Base-by-base conservation (phyloP, 2,113 vertebrate genomes). In the Microtus oregoni region DNA sequence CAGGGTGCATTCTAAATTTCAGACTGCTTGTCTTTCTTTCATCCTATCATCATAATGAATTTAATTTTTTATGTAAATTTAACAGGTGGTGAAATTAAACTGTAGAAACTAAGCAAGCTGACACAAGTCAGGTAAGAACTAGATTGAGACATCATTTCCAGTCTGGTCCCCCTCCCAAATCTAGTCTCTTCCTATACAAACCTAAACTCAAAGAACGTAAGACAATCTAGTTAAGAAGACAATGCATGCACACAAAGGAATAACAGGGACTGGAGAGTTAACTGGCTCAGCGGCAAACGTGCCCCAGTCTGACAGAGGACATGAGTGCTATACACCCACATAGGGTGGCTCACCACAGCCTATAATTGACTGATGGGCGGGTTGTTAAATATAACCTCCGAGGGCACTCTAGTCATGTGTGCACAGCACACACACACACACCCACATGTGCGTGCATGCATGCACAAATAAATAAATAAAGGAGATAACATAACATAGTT, bases 181-280 rank as follows among this genome's bases (percentile, higher is more conserved):
- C 17, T 26, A 78, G 13, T 13, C 0, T 5, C 7, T 32, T 77
- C 28, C 3, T 13, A 41, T 22, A 41, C 1, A n/a, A 63, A 76
- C 30, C 24, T 20, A 8, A 30, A 44, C 17, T 8, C 58, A 73
- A 8, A 3, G 32, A 87, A 68, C 17, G 32, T 52, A 72, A 61
- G 30, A 35, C 28, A 88, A 2, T 1, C 4, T 67, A 50, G 1
- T 44, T 81, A 14, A 11, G 11, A 12, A 44, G 76, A 79, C 7
- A 44, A 12, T 3, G 41, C 0, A 30, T 8, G 2, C 0, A 28
- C 7, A 44, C 2, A 65, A 63, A 81, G 5, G 13, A 7, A 70
- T 19, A 1, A 47, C 9, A 67, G 17, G 1, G 24, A 83, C 58
- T 47, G 26, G 81, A 63, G 14, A 63, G 2, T 58, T 4, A 65